Conservation (phyloP, 2,888 invertebrate species). For the Ormyrus labotus region DNA sequence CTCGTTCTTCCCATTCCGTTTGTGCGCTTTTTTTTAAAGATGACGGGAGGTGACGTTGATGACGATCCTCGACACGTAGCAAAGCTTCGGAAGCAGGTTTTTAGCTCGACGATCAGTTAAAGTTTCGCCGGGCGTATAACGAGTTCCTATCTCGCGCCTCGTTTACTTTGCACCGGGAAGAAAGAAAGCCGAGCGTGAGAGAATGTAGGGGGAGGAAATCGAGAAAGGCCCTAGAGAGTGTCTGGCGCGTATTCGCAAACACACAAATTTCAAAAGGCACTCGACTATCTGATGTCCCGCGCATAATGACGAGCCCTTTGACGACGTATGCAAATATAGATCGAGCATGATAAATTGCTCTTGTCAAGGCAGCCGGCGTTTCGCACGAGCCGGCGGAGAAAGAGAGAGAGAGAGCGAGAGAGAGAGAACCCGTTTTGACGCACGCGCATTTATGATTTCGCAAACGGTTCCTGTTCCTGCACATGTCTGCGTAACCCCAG, state of each 20-base stretch:
- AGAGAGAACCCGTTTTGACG: constrained; percentile 67
- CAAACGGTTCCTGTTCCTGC: constrained; percentile 64
- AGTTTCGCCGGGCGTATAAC: constrained; percentile 47
- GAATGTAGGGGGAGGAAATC: constrained; percentile 58
- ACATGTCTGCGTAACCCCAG: constrained; percentile 38
- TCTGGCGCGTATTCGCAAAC: constrained; percentile 73
- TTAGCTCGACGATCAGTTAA: constrained; percentile 57
- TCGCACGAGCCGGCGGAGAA: constrained; percentile 67
- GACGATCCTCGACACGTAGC: constrained; percentile 44
- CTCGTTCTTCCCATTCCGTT: constrained; percentile 18
- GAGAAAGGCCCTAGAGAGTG: constrained; percentile 40
- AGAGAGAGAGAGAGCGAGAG: constrained; percentile 5
- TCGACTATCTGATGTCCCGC: constrained; percentile 74
- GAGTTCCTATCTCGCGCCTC: constrained; percentile 70
- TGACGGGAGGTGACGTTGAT: constrained; percentile 54
- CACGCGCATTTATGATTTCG: constrained; percentile 68
- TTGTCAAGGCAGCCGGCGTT: constrained; percentile 75
- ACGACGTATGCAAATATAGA: constrained; percentile 76
- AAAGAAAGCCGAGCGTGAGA: constrained; percentile 58
- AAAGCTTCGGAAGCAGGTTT: constrained; percentile 47
- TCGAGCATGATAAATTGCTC: constrained; percentile 76
- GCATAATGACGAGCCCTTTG: constrained; percentile 72
- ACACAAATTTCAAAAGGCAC: constrained; percentile 75
- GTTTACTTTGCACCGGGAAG: constrained; percentile 65
- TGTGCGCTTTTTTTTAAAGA: constrained; percentile 20